Conservation (phyloP, 2,113 vertebrate genomes). For the Pogonocichla stellata region DNA sequence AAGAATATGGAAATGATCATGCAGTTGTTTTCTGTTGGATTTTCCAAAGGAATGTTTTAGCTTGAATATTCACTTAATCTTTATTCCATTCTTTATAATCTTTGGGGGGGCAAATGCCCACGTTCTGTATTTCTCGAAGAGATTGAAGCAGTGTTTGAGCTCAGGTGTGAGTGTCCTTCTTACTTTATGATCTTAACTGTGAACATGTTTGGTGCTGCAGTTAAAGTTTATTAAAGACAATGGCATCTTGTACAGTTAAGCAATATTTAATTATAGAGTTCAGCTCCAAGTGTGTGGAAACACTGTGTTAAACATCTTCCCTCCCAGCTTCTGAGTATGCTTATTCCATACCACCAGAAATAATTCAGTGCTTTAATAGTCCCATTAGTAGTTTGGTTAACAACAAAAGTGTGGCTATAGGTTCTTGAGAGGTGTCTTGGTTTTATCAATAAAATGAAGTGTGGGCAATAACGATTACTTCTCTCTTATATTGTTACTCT, state of each 20-base stretch:
- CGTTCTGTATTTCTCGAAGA: background rate
- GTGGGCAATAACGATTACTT: background rate
- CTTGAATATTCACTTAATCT: background rate
- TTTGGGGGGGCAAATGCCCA: background rate
- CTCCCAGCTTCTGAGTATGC: background rate
- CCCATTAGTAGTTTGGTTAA: background rate
- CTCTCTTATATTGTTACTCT: background rate
- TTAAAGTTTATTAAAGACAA: background rate
- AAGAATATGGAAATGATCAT: background rate
- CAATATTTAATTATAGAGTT: constrained; percentile 15
- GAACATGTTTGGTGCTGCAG: background rate
- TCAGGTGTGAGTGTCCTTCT: background rate
- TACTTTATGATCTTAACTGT: background rate
- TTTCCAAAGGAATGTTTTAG: background rate
- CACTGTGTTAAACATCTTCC: background rate
- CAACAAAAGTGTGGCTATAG: background rate
- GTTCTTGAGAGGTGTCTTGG: background rate
- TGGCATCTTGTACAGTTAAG: background rate
- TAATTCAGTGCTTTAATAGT: background rate
- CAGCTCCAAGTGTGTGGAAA: background rate
- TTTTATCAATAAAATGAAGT: background rate
- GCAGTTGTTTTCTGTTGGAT: background rate
- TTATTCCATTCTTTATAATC: background rate
- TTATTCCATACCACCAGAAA: background rate
- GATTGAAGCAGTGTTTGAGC: background rate